phyloP scores from a whole-genome alignment of 2,113 vertebrate species.

The Periophthalmus modestus region DNA sequence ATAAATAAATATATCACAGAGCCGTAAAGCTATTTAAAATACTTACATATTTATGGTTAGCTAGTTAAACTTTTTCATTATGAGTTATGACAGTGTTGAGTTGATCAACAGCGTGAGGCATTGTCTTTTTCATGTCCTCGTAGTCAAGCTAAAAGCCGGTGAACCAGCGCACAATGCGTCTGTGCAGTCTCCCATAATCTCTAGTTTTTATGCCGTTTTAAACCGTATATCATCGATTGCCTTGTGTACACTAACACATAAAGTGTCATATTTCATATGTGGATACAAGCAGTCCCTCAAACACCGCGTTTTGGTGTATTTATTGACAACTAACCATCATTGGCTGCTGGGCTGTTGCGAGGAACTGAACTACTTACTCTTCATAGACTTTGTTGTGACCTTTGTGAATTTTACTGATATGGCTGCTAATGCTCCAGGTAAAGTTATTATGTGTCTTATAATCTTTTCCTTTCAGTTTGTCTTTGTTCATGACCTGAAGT shows the following conservation, averaged over 20 bases:
- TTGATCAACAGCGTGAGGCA: slow-evolving; percentile 27
- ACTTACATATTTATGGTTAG: not conserved
- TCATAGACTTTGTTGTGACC: not conserved
- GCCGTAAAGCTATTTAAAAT: not conserved
- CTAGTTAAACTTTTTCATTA: not conserved
- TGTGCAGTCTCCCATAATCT: not conserved
- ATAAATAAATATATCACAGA: not conserved
- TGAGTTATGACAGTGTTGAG: not conserved
- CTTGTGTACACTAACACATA: not conserved
- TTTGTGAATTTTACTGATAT: slow-evolving; percentile 56
- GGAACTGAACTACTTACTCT: not conserved
- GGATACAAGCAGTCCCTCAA: not conserved
- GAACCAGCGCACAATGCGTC: not conserved
- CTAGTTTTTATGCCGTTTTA: slow-evolving; percentile 17
- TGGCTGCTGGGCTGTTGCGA: not conserved
- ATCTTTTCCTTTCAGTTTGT: not conserved
- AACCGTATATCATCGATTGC: not conserved
- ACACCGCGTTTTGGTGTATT: not conserved
- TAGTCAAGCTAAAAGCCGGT: not conserved
- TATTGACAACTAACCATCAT: not conserved
- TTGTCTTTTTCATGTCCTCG: not conserved
- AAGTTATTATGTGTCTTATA: slow-evolving; percentile 38
- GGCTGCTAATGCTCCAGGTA: slow-evolving; percentile 78
- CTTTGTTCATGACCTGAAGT: not conserved
- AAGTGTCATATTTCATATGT: not conserved